phyloP scores from a whole-genome alignment of 2,797 vertebrate species.

The Arremon aurantiirostris region DNA sequence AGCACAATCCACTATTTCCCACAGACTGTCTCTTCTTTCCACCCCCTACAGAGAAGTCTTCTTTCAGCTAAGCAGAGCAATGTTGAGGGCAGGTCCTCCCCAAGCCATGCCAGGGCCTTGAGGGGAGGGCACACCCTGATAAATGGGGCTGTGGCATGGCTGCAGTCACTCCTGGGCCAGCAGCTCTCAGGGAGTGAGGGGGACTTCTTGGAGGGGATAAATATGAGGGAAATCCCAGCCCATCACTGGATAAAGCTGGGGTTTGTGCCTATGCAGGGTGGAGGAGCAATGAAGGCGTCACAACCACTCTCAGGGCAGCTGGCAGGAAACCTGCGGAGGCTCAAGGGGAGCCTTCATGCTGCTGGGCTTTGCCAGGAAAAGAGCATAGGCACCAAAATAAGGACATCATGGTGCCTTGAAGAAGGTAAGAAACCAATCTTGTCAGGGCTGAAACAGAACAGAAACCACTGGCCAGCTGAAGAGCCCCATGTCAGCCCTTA shows the following conservation, averaged over 20 bases:
- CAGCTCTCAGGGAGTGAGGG: neutral
- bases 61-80: neutral
- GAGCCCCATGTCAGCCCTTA: fast-evolving
- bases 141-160: neutral
- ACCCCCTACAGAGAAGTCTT: neutral
- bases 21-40: neutral
- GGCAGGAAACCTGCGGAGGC: neutral
- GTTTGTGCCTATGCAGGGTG: neutral
- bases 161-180: neutral
- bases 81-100: neutral
- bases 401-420: neutral
- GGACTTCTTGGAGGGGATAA: neutral
- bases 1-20: neutral
- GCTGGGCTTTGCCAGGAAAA: neutral
- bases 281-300: neutral
- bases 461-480: neutral
- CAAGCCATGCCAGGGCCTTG: fast-evolving
- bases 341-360: neutral
- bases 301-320: neutral
- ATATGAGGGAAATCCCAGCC: neutral
- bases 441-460: neutral
- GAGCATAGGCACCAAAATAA: neutral
- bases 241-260: neutral
- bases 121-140: neutral
- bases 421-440: neutral